These are phyloP conservation scores for Panthera leo DNA, from an alignment of 2,113 vertebrate genomes.

Conservation along the genomic window DNA sequence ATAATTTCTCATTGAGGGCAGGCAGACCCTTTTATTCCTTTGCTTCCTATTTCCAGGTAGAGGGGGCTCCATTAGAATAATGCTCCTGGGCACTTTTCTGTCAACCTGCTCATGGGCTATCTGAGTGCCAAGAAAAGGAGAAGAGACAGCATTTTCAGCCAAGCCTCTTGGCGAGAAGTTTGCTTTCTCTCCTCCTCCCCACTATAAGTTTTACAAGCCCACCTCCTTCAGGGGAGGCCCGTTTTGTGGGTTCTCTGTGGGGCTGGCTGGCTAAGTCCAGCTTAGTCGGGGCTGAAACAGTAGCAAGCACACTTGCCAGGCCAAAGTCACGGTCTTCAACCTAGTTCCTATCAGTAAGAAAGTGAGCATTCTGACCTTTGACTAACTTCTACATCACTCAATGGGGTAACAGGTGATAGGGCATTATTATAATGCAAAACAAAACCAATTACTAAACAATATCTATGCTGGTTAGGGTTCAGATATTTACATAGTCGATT, in stretches of 20 bases:
- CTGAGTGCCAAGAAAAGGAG: neutral
- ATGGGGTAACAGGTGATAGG: neutral
- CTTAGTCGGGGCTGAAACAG: neutral
- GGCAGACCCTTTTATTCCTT: neutral
- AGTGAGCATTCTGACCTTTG: neutral
- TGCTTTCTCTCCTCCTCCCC: neutral
- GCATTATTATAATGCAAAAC: neutral
- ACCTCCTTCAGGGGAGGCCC: neutral
- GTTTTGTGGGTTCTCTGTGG: neutral
- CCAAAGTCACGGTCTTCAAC: neutral
- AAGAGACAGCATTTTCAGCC: neutral
- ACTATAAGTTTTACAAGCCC: accelerated
- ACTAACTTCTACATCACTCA: neutral
- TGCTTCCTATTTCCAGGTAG: neutral
- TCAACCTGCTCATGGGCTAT: neutral
- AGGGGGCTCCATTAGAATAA: neutral
- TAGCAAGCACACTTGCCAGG: neutral
- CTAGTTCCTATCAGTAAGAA: neutral
- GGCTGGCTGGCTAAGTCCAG: neutral
- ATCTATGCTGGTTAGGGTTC: neutral
- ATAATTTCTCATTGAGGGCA: neutral
- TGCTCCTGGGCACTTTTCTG: neutral
- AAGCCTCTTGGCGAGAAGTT: accelerated
- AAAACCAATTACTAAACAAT: neutral
- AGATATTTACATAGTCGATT: neutral